These are phyloP conservation scores for Vicugna pacos DNA, from an alignment of 2,113 vertebrate genomes.

Conservation along the genomic window DNA sequence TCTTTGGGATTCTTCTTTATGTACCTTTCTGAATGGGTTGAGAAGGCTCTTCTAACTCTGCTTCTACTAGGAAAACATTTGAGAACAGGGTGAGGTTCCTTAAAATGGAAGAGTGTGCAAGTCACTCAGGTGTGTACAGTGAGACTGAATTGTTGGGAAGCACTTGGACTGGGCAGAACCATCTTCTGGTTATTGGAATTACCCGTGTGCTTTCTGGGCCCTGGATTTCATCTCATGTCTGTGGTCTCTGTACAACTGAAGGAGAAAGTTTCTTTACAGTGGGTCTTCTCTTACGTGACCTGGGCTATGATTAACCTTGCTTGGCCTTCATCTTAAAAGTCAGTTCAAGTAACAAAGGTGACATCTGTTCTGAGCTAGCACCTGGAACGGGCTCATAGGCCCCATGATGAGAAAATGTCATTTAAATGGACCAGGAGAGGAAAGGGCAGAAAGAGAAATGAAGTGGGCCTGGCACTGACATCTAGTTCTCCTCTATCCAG, in stretches of 20 bases:
- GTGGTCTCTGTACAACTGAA: conserved; percentile 20
- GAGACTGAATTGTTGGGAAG: background rate
- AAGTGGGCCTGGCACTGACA: background rate
- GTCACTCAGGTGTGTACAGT: background rate
- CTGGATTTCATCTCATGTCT: background rate
- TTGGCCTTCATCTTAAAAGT: conserved; percentile 26
- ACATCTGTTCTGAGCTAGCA: conserved; percentile 31
- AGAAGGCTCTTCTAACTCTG: background rate
- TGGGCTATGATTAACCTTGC: background rate
- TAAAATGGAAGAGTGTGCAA: background rate
- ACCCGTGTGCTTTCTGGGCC: background rate
- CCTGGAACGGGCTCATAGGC: background rate
- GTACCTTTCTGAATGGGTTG: background rate
- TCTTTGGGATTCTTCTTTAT: background rate
- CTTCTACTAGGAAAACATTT: background rate
- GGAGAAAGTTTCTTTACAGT: background rate
- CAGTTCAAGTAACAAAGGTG: conserved; percentile 20
- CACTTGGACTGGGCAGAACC: background rate
- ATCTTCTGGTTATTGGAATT: background rate
- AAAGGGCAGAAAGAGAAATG: background rate
- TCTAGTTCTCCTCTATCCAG: background rate
- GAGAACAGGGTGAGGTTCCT: background rate
- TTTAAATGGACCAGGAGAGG: background rate
- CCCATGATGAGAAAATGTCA: background rate
- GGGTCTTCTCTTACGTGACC: background rate